phyloP scores from a whole-genome alignment of 2,113 vertebrate genomes.

The Oceanites oceanicus region DNA sequence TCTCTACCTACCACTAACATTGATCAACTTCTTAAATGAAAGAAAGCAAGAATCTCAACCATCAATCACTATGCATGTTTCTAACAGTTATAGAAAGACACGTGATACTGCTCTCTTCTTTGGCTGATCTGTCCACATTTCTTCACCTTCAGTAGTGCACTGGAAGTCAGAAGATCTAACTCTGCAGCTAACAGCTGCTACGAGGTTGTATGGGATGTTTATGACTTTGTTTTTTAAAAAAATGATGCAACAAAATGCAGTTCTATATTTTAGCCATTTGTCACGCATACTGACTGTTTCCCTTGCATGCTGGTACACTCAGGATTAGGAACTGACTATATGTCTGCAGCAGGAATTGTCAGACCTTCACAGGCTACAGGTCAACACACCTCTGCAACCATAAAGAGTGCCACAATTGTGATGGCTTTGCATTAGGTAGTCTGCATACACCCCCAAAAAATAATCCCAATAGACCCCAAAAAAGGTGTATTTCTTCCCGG shows the following conservation, averaged over 20 bases:
- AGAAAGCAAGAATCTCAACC: background rate
- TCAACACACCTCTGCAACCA: background rate
- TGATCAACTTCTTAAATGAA: background rate
- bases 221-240: too few relatives aligned
- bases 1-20: background rate
- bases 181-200: background rate
- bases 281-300: background rate
- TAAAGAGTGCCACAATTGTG: background rate
- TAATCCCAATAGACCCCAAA: background rate
- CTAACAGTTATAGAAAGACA: background rate
- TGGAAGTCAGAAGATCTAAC: background rate
- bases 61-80: background rate
- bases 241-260: background rate
- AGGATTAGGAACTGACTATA: background rate
- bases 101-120: background rate
- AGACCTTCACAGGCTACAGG: background rate
- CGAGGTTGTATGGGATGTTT: background rate
- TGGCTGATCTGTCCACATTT: background rate
- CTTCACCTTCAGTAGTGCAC: background rate
- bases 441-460: accelerated
- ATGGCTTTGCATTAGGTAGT: background rate
- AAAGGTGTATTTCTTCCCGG: background rate
- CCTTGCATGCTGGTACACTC: background rate
- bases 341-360: background rate
- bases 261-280: background rate